These are phyloP conservation scores for Cydia splendana DNA, from an alignment of 1,140 invertebrate genomes.

Conservation along the genomic window DNA sequence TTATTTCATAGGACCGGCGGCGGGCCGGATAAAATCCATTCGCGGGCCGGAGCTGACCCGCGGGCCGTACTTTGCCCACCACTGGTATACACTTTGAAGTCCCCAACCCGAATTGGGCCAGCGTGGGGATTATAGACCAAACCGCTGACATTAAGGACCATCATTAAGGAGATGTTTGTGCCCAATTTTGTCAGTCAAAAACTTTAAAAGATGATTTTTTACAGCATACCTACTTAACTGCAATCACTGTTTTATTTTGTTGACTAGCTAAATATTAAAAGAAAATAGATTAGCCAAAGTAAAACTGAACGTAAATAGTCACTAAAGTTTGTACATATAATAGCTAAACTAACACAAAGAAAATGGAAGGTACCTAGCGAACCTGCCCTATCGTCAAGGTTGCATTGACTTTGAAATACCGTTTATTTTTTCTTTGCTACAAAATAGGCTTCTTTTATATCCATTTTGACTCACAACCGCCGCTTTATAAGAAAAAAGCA, in stretches of 20 bases:
- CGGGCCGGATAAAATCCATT: no score
- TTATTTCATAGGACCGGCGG: no score
- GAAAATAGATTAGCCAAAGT: not conserved
- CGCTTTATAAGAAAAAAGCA: not conserved
- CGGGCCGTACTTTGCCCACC: no score
- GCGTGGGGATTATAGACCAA: no score
- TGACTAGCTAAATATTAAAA: not conserved
- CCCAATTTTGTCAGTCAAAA: no score
- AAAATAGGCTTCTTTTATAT: not conserved
- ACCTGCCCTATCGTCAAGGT: constrained; percentile 1
- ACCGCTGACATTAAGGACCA: no score
- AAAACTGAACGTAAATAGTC: not conserved
- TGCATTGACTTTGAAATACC: constrained; percentile 1
- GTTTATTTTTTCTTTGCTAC: not conserved
- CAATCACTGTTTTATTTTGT: not conserved
- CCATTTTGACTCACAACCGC: not conserved
- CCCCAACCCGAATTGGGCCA: no score
- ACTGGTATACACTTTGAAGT: no score
- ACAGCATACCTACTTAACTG: no score
- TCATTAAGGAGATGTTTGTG: no score
- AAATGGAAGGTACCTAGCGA: not conserved
- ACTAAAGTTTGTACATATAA: not conserved
- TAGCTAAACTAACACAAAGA: not conserved
- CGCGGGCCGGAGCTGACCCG: no score
- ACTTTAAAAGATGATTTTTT: no score